Percentiles rank a stretch among this genome's conserved stretches.
Evolutionary conservation across 2,113 vertebrate species (phyloP).

Genomic region (Nipponia nippon): DNA sequence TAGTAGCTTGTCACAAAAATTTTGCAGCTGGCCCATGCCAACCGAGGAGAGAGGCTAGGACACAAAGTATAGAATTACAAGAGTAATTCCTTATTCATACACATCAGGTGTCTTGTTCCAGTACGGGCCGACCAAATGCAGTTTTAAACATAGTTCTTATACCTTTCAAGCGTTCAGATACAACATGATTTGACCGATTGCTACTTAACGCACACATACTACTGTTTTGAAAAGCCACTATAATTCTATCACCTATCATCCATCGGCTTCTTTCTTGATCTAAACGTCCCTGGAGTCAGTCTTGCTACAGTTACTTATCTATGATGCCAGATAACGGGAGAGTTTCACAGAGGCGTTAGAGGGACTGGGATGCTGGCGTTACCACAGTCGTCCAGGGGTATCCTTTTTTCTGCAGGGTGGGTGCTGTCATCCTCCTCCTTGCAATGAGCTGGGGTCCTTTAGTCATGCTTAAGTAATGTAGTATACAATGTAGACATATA

Average conservation of each 20-base stretch:
- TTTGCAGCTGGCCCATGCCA: not conserved
- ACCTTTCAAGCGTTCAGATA: not conserved
- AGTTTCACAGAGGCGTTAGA: not conserved
- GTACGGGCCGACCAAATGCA: rapidly evolving
- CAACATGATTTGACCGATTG: not conserved
- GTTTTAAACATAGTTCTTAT: rapidly evolving
- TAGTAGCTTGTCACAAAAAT: not conserved
- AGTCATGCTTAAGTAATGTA: not conserved
- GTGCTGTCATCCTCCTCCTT: not conserved
- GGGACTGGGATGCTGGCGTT: not conserved
- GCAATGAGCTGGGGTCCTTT: not conserved
- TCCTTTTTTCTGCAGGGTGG: not conserved
- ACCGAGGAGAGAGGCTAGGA: not conserved
- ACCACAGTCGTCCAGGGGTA: not conserved
- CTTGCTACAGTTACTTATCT: not conserved
- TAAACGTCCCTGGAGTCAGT: not conserved
- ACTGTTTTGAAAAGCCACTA: not conserved
- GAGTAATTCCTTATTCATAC: not conserved
- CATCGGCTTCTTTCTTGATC: not conserved
- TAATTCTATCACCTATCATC: not conserved
- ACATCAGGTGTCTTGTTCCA: not conserved
- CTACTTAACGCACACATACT: not conserved
- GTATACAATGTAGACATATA: not conserved
- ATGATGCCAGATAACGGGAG: not conserved
- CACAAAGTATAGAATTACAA: not conserved